Evolutionary conservation across 2,113 vertebrate species (phyloP).

Genomic region (Trogon surrucura): DNA sequence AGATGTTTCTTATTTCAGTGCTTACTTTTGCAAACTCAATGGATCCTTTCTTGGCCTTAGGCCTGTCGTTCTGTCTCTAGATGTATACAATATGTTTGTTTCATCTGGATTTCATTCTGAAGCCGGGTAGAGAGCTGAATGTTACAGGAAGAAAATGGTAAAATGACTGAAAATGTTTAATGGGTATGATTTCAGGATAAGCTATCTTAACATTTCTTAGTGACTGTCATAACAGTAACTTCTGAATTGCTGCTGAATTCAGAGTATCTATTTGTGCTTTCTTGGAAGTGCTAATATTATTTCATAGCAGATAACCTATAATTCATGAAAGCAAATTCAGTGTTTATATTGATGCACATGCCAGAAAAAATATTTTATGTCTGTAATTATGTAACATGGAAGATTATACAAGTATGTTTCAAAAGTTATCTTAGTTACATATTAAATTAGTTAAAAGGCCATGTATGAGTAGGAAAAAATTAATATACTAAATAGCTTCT

Average conservation of each 20-base stretch:
- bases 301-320: neutral
- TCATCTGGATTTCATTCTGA: neutral
- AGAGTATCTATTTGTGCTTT: neutral
- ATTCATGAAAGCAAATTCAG: neutral
- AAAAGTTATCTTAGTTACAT: neutral
- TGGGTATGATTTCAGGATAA: neutral
- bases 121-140: neutral
- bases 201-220: neutral
- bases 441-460: neutral
- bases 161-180: neutral
- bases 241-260: neutral
- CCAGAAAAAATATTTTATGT: neutral
- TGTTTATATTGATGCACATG: neutral
- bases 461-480: neutral
- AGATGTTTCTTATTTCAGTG: neutral
- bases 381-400: neutral
- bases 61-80: neutral
- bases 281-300: neutral
- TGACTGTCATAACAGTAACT: neutral
- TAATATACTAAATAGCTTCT: neutral
- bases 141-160: neutral
- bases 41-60: neutral
- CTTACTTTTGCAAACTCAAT: neutral
- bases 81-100: neutral
- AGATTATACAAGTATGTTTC: neutral